Evolutionary conservation across 2,797 vertebrate species (phyloP).

Genomic region (Bradypus variegatus): DNA sequence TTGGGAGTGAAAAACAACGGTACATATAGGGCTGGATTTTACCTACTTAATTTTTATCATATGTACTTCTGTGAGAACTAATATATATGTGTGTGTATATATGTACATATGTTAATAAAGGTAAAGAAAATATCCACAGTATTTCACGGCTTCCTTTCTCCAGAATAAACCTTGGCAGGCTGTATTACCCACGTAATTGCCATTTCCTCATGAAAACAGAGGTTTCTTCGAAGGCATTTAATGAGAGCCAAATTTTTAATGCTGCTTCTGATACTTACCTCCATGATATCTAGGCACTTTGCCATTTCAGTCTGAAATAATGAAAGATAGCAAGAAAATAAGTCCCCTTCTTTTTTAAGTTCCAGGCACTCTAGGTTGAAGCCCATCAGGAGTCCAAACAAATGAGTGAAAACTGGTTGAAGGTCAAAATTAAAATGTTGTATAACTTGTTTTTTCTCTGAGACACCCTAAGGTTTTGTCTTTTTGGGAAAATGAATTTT

Average conservation of each 20-base stretch:
- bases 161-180: slow-evolving; percentile 20
- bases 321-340: slow-evolving; percentile 11
- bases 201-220: slow-evolving; percentile 56
- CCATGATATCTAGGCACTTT: slow-evolving; percentile 34
- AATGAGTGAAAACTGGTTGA: slow-evolving; percentile 19
- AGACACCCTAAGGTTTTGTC: neutral
- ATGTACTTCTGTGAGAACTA: neutral
- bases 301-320: slow-evolving; percentile 54
- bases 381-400: slow-evolving; percentile 25
- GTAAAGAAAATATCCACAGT: neutral
- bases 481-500: neutral
- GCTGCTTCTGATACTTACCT: slow-evolving; percentile 48
- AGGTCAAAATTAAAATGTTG: slow-evolving; percentile 22
- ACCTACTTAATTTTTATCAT: neutral
- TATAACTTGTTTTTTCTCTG: neutral
- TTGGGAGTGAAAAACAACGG: neutral
- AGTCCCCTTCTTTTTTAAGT: slow-evolving; percentile 17
- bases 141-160: neutral
- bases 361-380: slow-evolving; percentile 35
- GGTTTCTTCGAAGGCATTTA: slow-evolving; percentile 63
- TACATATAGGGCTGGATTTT: neutral
- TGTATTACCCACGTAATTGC: neutral
- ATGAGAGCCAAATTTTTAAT: slow-evolving; percentile 48
- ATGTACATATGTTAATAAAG: neutral
- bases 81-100: neutral